Conservation (phyloP, 1,140 invertebrate genomes). For the Zaprionus taronus region DNA sequence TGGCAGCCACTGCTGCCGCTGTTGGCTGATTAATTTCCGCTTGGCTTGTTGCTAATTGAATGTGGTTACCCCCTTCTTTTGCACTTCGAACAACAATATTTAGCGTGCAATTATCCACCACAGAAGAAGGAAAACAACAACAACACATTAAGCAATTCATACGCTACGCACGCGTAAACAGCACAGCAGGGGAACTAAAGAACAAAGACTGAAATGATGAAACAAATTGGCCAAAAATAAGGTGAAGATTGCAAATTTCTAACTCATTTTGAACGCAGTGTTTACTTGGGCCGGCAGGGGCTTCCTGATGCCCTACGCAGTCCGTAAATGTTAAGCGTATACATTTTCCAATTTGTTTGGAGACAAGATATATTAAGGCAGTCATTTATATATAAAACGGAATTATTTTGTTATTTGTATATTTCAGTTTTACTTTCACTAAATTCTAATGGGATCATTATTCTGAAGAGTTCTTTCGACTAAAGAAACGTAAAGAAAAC, state of each 20-base stretch:
- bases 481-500: neutral
- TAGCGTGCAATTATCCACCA: constrained; percentile 62
- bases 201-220: constrained; percentile 25
- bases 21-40: constrained; percentile 67
- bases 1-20: constrained; percentile 49
- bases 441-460: neutral
- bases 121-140: constrained; percentile 25
- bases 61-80: neutral
- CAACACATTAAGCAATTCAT: constrained; percentile 25
- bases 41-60: constrained; percentile 65
- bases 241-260: constrained; percentile 61
- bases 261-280: constrained; percentile 74
- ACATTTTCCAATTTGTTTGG: constrained; percentile 69
- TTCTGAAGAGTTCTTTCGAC: neutral
- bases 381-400: no score
- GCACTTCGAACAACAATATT: constrained; percentile 34
- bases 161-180: constrained; percentile 54
- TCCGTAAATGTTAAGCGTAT: constrained; percentile 62
- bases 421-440: neutral
- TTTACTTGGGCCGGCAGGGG: neutral
- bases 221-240: constrained; percentile 61
- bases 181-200: constrained; percentile 35
- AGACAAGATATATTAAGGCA: constrained; percentile 30
- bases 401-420: constrained; percentile 36
- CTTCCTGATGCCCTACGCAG: constrained; percentile 32